phyloP scores from a whole-genome alignment of 2,797 vertebrate genomes.

The Taenioides sp. region DNA sequence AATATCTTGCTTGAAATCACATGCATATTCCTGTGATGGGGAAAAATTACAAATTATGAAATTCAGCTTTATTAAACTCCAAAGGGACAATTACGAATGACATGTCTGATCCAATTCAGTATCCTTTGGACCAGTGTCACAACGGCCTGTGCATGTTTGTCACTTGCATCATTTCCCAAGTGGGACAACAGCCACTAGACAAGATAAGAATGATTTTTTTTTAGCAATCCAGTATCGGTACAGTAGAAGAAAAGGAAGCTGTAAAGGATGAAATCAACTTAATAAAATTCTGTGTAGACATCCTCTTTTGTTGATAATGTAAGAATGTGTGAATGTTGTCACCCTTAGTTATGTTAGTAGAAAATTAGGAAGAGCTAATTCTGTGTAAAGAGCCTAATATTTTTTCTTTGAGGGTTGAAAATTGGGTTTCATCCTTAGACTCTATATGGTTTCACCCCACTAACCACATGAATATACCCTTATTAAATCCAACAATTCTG shows the following conservation, averaged over 20 bases:
- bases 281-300: conserved; percentile 19
- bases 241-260: conserved; percentile 1
- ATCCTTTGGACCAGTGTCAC: conserved; percentile 26
- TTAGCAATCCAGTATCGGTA: conserved; percentile 21
- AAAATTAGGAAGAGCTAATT: background rate
- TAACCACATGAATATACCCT: no score
- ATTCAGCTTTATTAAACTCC: background rate
- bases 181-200: background rate
- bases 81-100: conserved; percentile 2
- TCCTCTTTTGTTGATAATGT: conserved; percentile 37
- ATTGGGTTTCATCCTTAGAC: no score
- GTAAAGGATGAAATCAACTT: conserved; percentile 19
- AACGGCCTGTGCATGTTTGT: conserved; percentile 26
- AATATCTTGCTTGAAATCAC: conserved; percentile 12
- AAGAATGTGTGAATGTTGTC: conserved; percentile 8
- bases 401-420: no score
- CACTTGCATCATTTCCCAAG: conserved; percentile 8
- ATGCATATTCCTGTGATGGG: conserved; percentile 13
- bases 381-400: no score
- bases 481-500: no score
- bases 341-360: conserved; percentile 14
- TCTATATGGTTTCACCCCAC: no score
- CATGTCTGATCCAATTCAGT: conserved; percentile 22
- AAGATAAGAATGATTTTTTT: background rate
- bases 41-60: background rate